Evolutionary conservation across 2,113 vertebrate species (phyloP), one percentile per base, ranked within the genome.

Genomic region (Gorsachius goisagi): DNA sequence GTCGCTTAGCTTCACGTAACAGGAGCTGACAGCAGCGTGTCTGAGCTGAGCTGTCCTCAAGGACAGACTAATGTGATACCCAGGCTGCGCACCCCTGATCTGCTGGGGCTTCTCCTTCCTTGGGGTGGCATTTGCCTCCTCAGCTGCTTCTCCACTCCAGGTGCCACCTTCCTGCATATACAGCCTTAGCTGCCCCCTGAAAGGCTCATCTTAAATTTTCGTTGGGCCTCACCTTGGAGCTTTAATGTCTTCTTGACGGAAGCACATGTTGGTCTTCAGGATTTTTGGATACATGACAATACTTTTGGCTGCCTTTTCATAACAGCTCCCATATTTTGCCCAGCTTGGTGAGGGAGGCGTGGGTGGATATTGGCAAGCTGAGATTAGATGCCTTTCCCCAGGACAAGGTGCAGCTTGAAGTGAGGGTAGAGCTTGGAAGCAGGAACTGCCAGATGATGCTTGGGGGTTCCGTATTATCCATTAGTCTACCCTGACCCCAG

Each of bases 301-400:
- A 41, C 26, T 85, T 73, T 58, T 67, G 21, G 0, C 2, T 72
- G 39, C 32, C 23, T 45, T 44, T 66, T 60, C 33, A 6, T 26
- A 56, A 52, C 28, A 60, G 30, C 24, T 90, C 32, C 47, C 39
- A 23, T 18, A 37, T 66, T 90, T 39, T 45, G 49, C 39, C 39
- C 59, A 30, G 49, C 16, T 90, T 2, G 0, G 13, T 0, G 0
- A 63, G 13, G 75, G 27, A 37, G 19, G 22, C 35, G 10, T 20
- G 32, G 30, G 37, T 60, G 30, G 44, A 8, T 63, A 35, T 7
- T n/a, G 67, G 24, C 32, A 83, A 92, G 32, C 26, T 68, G 50
- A 50, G 47, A 30, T 20, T 12, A 60, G 26, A 39, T 44, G 21
- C 15, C 37, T 66, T 86, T 90, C 27, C 14, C 26, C 4, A 22